These are phyloP conservation scores for Dendrophyllia cribrosa DNA, from an alignment of 64 coral and sea anemone genomes.

Conservation along the genomic window DNA sequence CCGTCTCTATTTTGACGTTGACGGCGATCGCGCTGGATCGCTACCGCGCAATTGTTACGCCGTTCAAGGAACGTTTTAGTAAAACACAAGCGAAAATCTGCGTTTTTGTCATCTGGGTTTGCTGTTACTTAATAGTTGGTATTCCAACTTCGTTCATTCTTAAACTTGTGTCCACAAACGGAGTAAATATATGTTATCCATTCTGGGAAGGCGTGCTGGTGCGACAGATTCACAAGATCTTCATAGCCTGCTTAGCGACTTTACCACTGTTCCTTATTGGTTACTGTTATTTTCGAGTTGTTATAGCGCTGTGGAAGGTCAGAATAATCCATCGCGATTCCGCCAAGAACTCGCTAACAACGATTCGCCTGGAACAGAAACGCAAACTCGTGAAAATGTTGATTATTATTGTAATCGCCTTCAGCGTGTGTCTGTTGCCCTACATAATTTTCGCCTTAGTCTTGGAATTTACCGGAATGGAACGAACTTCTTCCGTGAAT, in stretches of 20 bases:
- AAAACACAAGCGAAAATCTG: constrained; percentile 68
- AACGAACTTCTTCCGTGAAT: constrained; percentile 13
- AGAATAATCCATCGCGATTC: constrained; percentile 67
- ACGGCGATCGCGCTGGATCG: constrained; percentile 68
- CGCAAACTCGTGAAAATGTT: constrained; percentile 92
- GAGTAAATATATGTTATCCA: constrained; percentile 64
- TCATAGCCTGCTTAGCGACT: constrained; percentile 60
- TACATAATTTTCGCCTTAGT: constrained; percentile 63
- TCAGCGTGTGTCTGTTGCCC: constrained; percentile 78
- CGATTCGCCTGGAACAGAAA: constrained; percentile 79
- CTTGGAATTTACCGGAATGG: constrained; percentile 61
- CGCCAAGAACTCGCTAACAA: constrained; percentile 57
- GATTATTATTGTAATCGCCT: constrained; percentile 84
- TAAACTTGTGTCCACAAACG: constrained; percentile 54
- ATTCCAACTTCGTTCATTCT: constrained; percentile 65
- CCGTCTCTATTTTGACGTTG: constrained; percentile 74
- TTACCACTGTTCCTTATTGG: constrained; percentile 80
- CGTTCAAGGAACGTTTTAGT: constrained; percentile 68
- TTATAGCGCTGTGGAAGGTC: constrained; percentile 77
- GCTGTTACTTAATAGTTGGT: constrained; percentile 57
- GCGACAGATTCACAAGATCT: constrained; percentile 52
- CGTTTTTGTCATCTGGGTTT: constrained; percentile 61
- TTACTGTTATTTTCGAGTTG: constrained; percentile 80
- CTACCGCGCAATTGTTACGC: constrained; percentile 69
- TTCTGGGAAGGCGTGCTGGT: constrained; percentile 37